phyloP scores from a whole-genome alignment of 1,140 invertebrate species.

The Thrips palmi region DNA sequence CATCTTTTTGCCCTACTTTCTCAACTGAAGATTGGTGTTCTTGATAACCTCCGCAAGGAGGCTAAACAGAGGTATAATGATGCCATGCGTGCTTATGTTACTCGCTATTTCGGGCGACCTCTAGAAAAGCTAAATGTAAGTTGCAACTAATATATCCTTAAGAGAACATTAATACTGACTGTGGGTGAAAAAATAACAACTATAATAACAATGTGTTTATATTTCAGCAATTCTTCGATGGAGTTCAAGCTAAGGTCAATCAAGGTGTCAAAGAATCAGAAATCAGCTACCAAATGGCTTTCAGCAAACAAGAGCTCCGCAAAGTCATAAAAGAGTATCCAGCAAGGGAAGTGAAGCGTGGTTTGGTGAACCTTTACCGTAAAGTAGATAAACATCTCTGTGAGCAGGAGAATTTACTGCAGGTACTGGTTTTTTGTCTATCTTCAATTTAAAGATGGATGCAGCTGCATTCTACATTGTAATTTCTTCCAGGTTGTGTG shows the following conservation, averaged over 20 bases:
- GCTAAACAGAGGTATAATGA: slow-evolving; percentile 83
- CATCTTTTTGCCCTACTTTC: slow-evolving; percentile 74
- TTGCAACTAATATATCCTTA: slow-evolving; percentile 12
- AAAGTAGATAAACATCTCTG: slow-evolving; percentile 95
- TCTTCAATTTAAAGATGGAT: neutral
- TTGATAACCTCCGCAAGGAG: slow-evolving; percentile 78
- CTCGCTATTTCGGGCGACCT: slow-evolving; percentile 83
- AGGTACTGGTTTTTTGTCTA: slow-evolving; percentile 31
- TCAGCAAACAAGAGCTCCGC: slow-evolving; percentile 89
- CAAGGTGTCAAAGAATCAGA: slow-evolving; percentile 92
- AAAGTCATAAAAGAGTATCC: slow-evolving; percentile 94
- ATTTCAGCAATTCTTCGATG: slow-evolving; percentile 82
- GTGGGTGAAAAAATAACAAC: slow-evolving; percentile 10
- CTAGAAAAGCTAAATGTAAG: slow-evolving; percentile 87
- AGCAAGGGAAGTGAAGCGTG: slow-evolving; percentile 87
- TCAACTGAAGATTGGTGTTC: slow-evolving; percentile 74
- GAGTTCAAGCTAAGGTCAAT: slow-evolving; percentile 74
- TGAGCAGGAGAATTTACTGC: slow-evolving; percentile 85
- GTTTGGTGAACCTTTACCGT: slow-evolving; percentile 84
- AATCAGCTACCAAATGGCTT: slow-evolving; percentile 94
- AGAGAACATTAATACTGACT: slow-evolving; percentile 5
- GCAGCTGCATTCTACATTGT: neutral
- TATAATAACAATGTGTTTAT: slow-evolving; percentile 12
- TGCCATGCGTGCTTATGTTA: slow-evolving; percentile 79
- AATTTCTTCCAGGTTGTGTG: slow-evolving; percentile 65